Base-by-base conservation (phyloP, 1,140 invertebrate genomes). In the Tenebrio molitor region DNA sequence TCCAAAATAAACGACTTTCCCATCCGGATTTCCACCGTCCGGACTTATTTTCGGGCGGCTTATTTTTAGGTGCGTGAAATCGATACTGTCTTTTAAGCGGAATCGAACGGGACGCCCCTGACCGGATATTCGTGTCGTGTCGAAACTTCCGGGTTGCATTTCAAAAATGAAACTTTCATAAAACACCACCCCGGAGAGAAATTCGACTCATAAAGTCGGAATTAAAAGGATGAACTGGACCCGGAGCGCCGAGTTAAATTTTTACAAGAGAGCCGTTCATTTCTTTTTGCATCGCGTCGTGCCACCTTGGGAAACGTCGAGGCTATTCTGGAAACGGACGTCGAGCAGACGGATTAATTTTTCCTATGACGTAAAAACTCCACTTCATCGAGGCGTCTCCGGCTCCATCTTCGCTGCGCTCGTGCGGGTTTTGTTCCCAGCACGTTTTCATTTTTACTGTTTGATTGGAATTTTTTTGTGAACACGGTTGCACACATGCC, bases 321-420 rank as follows among this genome's bases (percentile, higher is more conserved):
- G 46, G 25, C 16, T 53, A 53, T 53, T 53, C 46, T 53, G 46
- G 46, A 53, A 53, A 53, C 50, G 50, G 50, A 58, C 50, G 50
- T 58, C 23, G n/a, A 58, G 50, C 50, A 58, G 50, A 58, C 50
- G 50, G 50, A 58, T 58, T 58, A 58, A 58, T 58, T 58, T 29
- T 58, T 58, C 50, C 50, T 58, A 29, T n/a, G 21, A 58, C 23
- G 23, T 58, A 58, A 58, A 58, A 58, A 58, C 8, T 53, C 23
- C 46, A 23, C 42, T 53, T 29, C 7, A 58, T 58, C 29, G 19
- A n/a, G 44, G 10, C 29, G 29, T 5, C 23, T 50, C 7, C 17
- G 17, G 15, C 6, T 17, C 4, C 4, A 10, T 33, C 4, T 4
- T 33, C 29, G 29, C 29, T n/a, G n/a, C n/a, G n/a, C n/a, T n/a